Evolutionary conservation across 2,113 vertebrate genomes (phyloP).

Genomic region (Himantopus leucocephalus): DNA sequence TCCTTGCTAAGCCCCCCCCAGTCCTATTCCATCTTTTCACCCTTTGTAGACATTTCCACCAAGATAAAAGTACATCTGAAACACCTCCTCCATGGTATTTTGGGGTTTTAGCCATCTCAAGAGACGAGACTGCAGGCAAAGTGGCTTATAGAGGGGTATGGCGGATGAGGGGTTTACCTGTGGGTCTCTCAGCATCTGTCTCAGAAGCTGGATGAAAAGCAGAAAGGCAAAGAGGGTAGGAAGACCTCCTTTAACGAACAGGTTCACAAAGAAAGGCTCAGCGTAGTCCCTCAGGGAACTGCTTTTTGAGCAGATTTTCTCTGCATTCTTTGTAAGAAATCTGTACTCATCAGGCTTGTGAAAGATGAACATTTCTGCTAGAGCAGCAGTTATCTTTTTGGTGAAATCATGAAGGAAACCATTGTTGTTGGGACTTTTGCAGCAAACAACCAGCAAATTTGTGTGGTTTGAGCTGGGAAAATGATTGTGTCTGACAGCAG

Average conservation of each 20-base stretch:
- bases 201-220: neutral
- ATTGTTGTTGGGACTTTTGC: neutral
- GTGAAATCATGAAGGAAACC: neutral
- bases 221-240: neutral
- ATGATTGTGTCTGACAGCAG: neutral
- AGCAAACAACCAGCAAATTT: neutral
- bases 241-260: neutral
- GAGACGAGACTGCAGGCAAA: neutral
- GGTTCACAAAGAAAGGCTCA: neutral
- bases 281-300: neutral
- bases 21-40: neutral
- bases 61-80: neutral
- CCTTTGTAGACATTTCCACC: neutral
- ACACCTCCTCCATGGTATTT: neutral
- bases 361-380: neutral
- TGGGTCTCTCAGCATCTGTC: neutral
- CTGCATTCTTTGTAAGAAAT: neutral
- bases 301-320: neutral
- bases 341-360: neutral
- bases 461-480: neutral
- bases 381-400: neutral
- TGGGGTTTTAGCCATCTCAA: neutral
- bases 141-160: neutral
- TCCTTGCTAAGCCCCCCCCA: rapidly evolving
- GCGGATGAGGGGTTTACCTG: neutral